These are phyloP conservation scores for Cataglyphis albicans DNA, from an alignment of 2,888 invertebrate genomes.

Conservation along the genomic window DNA sequence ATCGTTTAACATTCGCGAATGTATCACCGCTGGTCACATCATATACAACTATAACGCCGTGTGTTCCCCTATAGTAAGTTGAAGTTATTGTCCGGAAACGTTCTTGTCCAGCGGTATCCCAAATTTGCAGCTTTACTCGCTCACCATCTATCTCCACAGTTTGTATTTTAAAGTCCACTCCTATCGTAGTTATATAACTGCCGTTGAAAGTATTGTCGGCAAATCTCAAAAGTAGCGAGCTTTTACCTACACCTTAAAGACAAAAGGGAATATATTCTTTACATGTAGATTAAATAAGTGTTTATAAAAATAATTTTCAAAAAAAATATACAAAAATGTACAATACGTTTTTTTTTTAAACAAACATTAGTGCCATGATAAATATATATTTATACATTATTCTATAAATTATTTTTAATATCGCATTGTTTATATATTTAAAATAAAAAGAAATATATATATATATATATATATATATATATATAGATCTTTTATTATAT, in stretches of 20 bases:
- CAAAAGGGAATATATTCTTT: conserved; percentile 72
- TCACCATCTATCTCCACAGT: conserved; percentile 97
- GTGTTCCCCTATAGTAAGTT: conserved; percentile 99
- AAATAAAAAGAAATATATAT: neutral
- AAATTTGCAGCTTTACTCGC: conserved; percentile 97
- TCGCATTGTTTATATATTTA: neutral
- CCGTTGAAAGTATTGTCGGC: conserved; percentile 99
- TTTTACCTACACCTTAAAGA: conserved; percentile 97
- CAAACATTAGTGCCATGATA: neutral
- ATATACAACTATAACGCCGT: conserved; percentile 99
- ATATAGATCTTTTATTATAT: neutral
- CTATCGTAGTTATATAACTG: conserved; percentile 99
- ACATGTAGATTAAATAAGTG: conserved; percentile 10
- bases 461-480: neutral
- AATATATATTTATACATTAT: neutral
- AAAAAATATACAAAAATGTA: conserved; percentile 1
- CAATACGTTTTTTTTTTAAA: neutral
- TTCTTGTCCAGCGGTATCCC: conserved; percentile 99
- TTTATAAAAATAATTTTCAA: neutral
- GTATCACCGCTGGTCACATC: conserved; percentile 99
- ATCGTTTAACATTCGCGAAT: conserved; percentile 99
- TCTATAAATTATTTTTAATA: neutral
- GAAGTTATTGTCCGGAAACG: conserved; percentile 99
- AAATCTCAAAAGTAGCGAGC: conserved; percentile 97
- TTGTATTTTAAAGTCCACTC: conserved; percentile 99